Conservation (phyloP, 1,140 invertebrate species). For the Drosophila hydei region DNA sequence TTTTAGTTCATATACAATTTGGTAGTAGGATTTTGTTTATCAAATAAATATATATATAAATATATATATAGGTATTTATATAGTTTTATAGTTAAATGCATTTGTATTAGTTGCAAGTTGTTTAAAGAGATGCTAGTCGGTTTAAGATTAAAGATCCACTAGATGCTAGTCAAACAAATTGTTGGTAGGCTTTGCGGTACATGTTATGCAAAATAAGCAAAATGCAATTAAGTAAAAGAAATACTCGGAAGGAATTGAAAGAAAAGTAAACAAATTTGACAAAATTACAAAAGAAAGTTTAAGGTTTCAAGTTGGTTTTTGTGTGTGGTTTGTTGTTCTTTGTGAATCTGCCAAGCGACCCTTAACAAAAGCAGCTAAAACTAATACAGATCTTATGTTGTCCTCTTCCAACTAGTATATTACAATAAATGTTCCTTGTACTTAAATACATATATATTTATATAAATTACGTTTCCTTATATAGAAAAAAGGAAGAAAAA, state of each 20-base stretch:
- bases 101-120: constrained; percentile 41
- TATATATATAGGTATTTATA: constrained; percentile 5
- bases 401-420: constrained; percentile 12
- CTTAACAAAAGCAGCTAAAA: constrained; percentile 11
- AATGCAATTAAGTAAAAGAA: constrained; percentile 64
- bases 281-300: constrained; percentile 1
- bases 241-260: constrained; percentile 25
- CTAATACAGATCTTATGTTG: constrained; percentile 13
- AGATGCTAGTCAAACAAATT: constrained; percentile 77
- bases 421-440: constrained; percentile 29
- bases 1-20: constrained; percentile 68
- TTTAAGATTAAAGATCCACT: constrained; percentile 71
- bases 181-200: constrained; percentile 67
- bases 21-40: constrained; percentile 39
- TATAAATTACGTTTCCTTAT: constrained; percentile 15
- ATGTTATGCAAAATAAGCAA: constrained; percentile 70
- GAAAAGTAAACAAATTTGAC: constrained; percentile 20
- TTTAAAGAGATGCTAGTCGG: constrained; percentile 69
- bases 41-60: constrained; percentile 10
- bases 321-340: constrained; percentile 26
- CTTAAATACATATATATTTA: constrained; percentile 2
- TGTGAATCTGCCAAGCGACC: constrained; percentile 35
- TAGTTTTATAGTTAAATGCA: constrained; percentile 40
- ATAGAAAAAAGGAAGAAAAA: constrained; percentile 34
- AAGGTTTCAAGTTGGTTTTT: constrained; percentile 21